Evolutionary conservation across 2,888 invertebrate genomes (phyloP), one percentile per base, ranked within the genome.

Genomic region (Camponotus fellah): DNA sequence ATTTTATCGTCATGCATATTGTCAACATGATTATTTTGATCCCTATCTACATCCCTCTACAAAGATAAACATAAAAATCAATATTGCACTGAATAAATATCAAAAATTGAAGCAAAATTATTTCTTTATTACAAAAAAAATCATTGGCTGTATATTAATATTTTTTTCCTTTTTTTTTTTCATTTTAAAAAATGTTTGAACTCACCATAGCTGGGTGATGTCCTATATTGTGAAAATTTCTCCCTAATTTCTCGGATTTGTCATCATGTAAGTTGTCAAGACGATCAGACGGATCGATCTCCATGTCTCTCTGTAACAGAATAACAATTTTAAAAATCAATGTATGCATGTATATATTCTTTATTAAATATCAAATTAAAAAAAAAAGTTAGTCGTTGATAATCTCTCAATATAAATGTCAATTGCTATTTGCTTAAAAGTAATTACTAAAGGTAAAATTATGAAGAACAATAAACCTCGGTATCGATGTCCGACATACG

Each of bases 181-280:
- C 8, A 43, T 43, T 2, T 66, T 10, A 26, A 21, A 58, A 21
- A 40, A 66, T 77, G 3, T 21, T 6, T n/a, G 92, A 87, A 77
- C 90, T 88, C 66, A 94, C 94, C 92, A 93, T 92, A 68, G 91
- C 92, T 37, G 93, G 92, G 85, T 93, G 93, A 72, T 93, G 93
- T 12, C 91, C 92, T 82, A 94, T 91, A 88, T 88, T 91, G 71
- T 93, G 92, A 88, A 93, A 92, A 87, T 94, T 94, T 65, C 94
- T 91, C 64, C 91, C 93, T 66, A 94, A 79, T 84, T 92, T 94
- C 85, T 94, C 94, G 5, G 91, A 82, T 83, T 93, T 94, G 40
- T 93, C 91, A 43, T 94, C 94, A 56, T 93, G 92, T 17, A 94
- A 83, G 86, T 88, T 92, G 46, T 94, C 93, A 10, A 84, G 79